A percentile compares a stretch with the other conserved stretches of the same genome.
These are phyloP conservation scores for Sturnus vulgaris DNA, from an alignment of 2,113 vertebrate species.

Conservation along the genomic window DNA sequence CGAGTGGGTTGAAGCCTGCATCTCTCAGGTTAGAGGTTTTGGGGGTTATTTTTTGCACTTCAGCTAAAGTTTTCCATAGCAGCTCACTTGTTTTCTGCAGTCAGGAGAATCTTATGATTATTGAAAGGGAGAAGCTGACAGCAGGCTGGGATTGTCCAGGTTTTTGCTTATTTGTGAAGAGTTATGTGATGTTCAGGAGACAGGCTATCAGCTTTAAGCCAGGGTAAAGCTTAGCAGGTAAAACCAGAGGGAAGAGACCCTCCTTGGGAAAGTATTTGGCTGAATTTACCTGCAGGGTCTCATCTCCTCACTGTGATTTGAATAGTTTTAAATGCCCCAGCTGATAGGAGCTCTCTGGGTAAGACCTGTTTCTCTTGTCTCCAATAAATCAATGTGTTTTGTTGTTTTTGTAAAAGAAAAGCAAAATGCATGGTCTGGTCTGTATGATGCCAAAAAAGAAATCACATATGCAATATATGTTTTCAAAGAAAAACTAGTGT, in stretches of 20 bases:
- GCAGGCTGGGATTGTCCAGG: neutral
- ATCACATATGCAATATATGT: conserved; percentile 13
- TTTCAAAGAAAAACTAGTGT: conserved; percentile 15
- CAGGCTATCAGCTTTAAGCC: neutral
- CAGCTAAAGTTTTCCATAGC: neutral
- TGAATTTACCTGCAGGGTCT: neutral
- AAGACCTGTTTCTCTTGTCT: neutral
- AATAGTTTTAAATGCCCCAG: neutral
- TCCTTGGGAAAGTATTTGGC: neutral
- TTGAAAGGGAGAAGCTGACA: neutral
- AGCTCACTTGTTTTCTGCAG: neutral
- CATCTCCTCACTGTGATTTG: neutral
- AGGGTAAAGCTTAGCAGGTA: neutral
- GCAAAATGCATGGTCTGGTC: neutral
- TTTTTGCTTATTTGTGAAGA: neutral
- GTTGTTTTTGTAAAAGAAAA: conserved; percentile 15
- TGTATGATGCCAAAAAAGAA: conserved; percentile 35
- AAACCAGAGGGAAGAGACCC: neutral
- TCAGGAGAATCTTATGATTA: neutral
- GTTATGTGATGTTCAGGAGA: neutral
- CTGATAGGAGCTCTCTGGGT: neutral
- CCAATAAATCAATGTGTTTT: neutral
- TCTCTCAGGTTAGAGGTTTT: neutral
- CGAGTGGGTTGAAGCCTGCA: neutral
- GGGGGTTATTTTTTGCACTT: neutral